Percentiles rank a stretch among this genome's conserved stretches.
phyloP scores from a whole-genome alignment of 2,888 invertebrate genomes.

The Epirrhoe tristata region DNA sequence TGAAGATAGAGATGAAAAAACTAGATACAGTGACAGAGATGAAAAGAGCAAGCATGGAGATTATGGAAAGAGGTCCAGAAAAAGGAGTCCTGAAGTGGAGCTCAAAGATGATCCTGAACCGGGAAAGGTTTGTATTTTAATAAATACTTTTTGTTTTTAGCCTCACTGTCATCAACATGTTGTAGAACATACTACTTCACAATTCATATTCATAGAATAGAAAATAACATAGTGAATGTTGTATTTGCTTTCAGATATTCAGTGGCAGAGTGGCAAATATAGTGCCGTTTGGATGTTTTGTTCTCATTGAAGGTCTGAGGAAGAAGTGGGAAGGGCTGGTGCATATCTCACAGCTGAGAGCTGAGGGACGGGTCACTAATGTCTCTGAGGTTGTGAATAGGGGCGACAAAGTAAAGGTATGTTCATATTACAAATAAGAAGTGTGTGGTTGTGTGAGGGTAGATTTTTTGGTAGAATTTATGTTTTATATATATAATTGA shows the following conservation, averaged over 20 bases:
- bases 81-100: slow-evolving; percentile 80
- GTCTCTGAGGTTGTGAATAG: slow-evolving; percentile 97
- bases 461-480: too few relatives aligned
- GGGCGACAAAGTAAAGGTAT: slow-evolving; percentile 94
- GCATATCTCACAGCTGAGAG: slow-evolving; percentile 97
- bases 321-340: slow-evolving; percentile 98
- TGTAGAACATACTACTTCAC: too few relatives aligned
- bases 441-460: too few relatives aligned
- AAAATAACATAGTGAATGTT: not conserved
- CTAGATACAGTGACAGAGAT: slow-evolving; percentile 54
- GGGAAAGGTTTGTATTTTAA: slow-evolving; percentile 84
- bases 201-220: too few relatives aligned
- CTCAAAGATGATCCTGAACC: slow-evolving; percentile 91
- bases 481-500: too few relatives aligned
- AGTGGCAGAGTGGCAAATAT: slow-evolving; percentile 97
- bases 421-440: too few relatives aligned
- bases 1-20: slow-evolving; percentile 55
- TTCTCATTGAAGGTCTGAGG: slow-evolving; percentile 95
- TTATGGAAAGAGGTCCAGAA: slow-evolving; percentile 64
- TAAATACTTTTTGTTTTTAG: not conserved
- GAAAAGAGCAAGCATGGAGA: slow-evolving; percentile 45
- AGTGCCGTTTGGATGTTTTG: slow-evolving; percentile 99
- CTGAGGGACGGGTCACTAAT: slow-evolving; percentile 97
- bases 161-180: too few relatives aligned
- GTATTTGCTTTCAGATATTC: slow-evolving; percentile 88